Percentiles rank a stretch among this genome's conserved stretches.
phyloP scores from a whole-genome alignment of 2,113 vertebrate species.

The Trachemys scripta region DNA sequence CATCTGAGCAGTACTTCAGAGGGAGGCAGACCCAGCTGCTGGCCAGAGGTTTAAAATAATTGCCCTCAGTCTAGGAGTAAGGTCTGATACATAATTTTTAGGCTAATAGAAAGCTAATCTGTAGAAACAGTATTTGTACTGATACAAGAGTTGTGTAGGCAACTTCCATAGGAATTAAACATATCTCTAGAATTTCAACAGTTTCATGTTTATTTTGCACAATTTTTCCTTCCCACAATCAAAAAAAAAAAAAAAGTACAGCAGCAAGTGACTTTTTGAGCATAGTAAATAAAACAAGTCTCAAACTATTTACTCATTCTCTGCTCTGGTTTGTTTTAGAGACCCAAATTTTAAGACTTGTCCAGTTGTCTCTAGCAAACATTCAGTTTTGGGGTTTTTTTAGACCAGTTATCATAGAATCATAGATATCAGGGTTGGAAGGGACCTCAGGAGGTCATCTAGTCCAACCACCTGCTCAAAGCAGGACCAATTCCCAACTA shows the following conservation, averaged over 20 bases:
- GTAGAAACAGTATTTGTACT: fast-evolving
- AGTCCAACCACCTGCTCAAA: no score
- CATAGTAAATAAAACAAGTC: neutral
- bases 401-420: slow-evolving; percentile 15
- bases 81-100: neutral
- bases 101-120: neutral
- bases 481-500: no score
- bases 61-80: neutral
- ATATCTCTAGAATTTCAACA: neutral
- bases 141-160: neutral
- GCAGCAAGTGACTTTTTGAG: neutral
- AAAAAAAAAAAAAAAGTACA: neutral
- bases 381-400: slow-evolving; percentile 71
- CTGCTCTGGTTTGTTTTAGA: neutral
- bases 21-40: neutral
- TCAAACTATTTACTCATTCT: slow-evolving; percentile 5
- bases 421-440: no score
- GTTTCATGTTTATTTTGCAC: neutral
- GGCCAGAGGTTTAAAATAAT: neutral
- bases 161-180: neutral
- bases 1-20: neutral
- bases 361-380: slow-evolving; percentile 67
- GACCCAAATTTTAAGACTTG: slow-evolving; percentile 11
- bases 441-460: no score
- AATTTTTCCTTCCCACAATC: neutral